Percentiles rank a stretch among this genome's conserved stretches.
Conservation (phyloP, 2,797 vertebrate genomes). For the Todus mexicanus region DNA sequence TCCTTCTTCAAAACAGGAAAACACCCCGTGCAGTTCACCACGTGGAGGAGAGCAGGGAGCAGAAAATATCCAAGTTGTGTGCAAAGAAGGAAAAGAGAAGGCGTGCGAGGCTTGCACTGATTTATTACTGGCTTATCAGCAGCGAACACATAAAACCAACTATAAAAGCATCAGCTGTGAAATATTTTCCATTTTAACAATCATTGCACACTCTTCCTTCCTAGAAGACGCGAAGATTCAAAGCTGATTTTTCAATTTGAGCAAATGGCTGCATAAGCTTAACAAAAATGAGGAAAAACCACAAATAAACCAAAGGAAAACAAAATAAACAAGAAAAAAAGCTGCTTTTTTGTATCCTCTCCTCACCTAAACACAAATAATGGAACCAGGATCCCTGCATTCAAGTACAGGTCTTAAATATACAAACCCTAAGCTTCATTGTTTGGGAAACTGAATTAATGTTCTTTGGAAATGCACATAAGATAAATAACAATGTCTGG, state of each 20-base stretch:
- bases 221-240: not conserved
- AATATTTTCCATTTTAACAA: not conserved
- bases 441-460: not conserved
- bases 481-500: not conserved
- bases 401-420: not conserved
- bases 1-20: not conserved
- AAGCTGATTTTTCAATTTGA: not conserved
- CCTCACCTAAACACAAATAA: not conserved
- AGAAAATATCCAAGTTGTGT: conserved; percentile 2
- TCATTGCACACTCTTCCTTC: not conserved
- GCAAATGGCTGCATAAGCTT: not conserved
- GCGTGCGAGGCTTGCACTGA: not conserved
- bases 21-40: not conserved
- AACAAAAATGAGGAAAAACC: not conserved
- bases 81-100: conserved; percentile 6
- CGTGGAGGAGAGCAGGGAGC: not conserved
- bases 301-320: not conserved
- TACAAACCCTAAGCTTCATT: not conserved
- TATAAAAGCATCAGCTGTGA: not conserved
- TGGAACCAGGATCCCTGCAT: rapidly evolving
- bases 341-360: not conserved
- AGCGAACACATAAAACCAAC: not conserved
- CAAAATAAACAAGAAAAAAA: not conserved
- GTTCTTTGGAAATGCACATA: not conserved
- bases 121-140: conserved; percentile 1